These are phyloP conservation scores for Polymixis lichenea DNA, from an alignment of 2,888 invertebrate genomes.

Conservation along the genomic window DNA sequence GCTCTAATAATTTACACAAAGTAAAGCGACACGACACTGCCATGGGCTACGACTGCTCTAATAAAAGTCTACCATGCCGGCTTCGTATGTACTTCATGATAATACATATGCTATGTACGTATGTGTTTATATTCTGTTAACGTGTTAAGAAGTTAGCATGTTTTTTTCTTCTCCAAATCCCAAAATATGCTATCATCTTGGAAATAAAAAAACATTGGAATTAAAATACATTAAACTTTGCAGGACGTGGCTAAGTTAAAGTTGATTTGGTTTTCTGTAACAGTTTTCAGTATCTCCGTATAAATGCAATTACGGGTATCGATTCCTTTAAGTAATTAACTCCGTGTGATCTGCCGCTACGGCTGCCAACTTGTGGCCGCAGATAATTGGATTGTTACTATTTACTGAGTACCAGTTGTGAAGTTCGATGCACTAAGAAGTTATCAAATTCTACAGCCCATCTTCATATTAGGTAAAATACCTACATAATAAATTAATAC, in stretches of 20 bases:
- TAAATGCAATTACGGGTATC: conserved; percentile 24
- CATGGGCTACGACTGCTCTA: no score
- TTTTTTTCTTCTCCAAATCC: background rate
- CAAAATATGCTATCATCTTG: background rate
- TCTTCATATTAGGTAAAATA: background rate
- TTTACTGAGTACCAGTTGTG: conserved; percentile 7
- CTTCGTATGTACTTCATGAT: background rate
- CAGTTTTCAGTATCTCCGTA: background rate
- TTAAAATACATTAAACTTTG: background rate
- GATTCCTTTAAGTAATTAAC: conserved; percentile 43
- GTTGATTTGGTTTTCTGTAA: background rate
- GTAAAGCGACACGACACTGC: no score
- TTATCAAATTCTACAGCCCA: background rate
- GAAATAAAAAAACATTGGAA: no score
- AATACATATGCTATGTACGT: background rate
- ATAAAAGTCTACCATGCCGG: no score
- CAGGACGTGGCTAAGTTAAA: background rate
- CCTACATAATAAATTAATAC: background rate
- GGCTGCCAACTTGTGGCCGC: conserved; percentile 1
- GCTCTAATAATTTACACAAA: no score
- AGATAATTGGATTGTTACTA: conserved; percentile 21
- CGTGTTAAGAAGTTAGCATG: background rate
- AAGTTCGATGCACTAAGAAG: no score
- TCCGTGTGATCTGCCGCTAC: conserved; percentile 37
- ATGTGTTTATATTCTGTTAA: background rate